Evolutionary conservation across 1,140 invertebrate genomes (phyloP).

Genomic region (Cotesia chilonis): DNA sequence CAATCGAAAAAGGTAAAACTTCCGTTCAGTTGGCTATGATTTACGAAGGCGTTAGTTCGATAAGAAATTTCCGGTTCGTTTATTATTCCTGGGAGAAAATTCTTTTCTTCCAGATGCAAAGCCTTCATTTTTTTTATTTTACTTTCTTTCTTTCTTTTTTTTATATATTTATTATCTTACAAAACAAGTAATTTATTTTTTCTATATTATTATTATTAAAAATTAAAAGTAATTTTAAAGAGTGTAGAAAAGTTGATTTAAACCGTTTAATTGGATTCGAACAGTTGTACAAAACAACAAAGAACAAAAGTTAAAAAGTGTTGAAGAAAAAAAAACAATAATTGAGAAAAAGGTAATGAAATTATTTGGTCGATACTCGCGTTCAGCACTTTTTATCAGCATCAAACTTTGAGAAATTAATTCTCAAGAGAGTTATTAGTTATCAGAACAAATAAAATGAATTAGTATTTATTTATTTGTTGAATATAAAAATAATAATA

Average conservation of each 20-base stretch:
- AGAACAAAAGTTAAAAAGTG: neutral
- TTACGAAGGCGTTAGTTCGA: constrained; percentile 57
- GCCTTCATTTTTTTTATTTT: neutral
- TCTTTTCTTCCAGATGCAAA: constrained; percentile 48
- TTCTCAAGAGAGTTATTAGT: neutral
- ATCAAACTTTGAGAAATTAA: constrained; percentile 7
- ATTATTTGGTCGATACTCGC: constrained; percentile 26
- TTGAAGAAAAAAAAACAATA: neutral
- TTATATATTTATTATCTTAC: neutral
- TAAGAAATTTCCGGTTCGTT: constrained; percentile 60
- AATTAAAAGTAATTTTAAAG: neutral
- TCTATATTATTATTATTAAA: neutral
- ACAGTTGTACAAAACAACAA: neutral
- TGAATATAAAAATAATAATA: no score
- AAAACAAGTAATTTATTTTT: neutral
- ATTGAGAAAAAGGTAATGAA: constrained; percentile 14
- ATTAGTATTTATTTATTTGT: no score
- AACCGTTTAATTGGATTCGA: constrained; percentile 7
- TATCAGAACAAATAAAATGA: neutral
- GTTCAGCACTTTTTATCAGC: neutral
- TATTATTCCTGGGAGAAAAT: constrained; percentile 47
- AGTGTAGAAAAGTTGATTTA: neutral
- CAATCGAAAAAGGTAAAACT: constrained; percentile 56
- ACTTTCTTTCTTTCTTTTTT: neutral
- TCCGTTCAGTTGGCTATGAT: constrained; percentile 58